These are phyloP conservation scores for Thamnaconus septentrionalis DNA, from an alignment of 2,113 vertebrate genomes.

Conservation along the genomic window DNA sequence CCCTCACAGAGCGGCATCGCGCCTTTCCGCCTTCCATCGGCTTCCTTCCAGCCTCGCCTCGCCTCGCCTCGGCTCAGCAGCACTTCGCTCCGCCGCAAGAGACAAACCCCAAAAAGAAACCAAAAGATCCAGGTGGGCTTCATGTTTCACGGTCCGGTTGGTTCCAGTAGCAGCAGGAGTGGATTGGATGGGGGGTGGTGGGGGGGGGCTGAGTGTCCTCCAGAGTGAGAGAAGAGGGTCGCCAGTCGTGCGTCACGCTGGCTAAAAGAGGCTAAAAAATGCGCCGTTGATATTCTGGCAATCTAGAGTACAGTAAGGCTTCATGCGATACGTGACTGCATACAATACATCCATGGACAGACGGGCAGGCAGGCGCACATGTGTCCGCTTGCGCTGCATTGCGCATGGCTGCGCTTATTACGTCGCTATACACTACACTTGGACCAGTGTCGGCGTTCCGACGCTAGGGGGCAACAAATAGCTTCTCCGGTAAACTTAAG, in stretches of 20 bases:
- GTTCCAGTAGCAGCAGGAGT: no score
- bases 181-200: background rate
- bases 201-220: background rate
- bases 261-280: background rate
- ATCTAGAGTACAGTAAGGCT: background rate
- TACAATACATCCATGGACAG: constrained; percentile 6
- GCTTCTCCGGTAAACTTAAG: no score
- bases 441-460: background rate
- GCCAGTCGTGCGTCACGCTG: constrained; percentile 4
- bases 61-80: no score
- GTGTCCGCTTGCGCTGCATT: background rate
- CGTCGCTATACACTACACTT: background rate
- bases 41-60: no score
- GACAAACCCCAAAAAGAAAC: no score
- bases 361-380: background rate
- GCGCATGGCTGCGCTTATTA: background rate
- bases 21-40: no score
- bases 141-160: no score
- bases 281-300: constrained; percentile 1
- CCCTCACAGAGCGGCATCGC: no score
- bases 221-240: no score
- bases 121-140: no score
- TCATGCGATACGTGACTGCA: constrained; percentile 40
- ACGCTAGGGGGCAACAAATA: constrained; percentile 24
- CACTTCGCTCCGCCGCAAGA: no score